These are phyloP conservation scores for Nudaria mundana DNA, from an alignment of 2,888 invertebrate species.

Conservation along the genomic window DNA sequence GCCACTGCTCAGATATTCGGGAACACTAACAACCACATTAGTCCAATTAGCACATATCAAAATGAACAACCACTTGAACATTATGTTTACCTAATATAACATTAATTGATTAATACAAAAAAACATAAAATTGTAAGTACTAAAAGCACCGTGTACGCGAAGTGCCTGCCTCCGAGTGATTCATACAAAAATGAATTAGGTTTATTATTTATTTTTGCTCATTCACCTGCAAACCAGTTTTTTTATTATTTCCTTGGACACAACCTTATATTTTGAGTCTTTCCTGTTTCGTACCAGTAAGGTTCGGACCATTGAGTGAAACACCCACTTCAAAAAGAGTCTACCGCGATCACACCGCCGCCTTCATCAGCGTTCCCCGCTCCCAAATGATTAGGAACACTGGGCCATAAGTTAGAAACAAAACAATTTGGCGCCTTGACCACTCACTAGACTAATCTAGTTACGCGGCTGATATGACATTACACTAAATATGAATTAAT, in stretches of 20 bases:
- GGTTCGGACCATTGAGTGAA: no score
- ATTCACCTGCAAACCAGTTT: slow-evolving; percentile 20
- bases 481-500: no score
- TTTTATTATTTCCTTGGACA: slow-evolving; percentile 3
- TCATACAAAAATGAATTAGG: no score
- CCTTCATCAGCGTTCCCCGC: no score
- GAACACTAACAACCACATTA: slow-evolving; percentile 19
- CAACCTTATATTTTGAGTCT: slow-evolving; percentile 10
- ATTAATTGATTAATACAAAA: not conserved
- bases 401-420: no score
- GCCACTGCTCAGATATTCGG: slow-evolving; percentile 18
- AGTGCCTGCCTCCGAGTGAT: slow-evolving; percentile 6
- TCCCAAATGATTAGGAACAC: no score
- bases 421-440: no score
- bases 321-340: no score
- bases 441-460: no score
- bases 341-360: no score
- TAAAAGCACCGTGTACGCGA: not conserved
- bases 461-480: no score
- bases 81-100: slow-evolving; percentile 7
- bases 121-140: not conserved
- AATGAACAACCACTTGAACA: slow-evolving; percentile 26
- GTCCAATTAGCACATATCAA: slow-evolving; percentile 20
- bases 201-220: slow-evolving; percentile 10
- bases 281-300: no score